Percentiles rank a stretch among this genome's conserved stretches.
phyloP scores from a whole-genome alignment of 2,888 invertebrate species.

The Drosophila fulvimacula region DNA sequence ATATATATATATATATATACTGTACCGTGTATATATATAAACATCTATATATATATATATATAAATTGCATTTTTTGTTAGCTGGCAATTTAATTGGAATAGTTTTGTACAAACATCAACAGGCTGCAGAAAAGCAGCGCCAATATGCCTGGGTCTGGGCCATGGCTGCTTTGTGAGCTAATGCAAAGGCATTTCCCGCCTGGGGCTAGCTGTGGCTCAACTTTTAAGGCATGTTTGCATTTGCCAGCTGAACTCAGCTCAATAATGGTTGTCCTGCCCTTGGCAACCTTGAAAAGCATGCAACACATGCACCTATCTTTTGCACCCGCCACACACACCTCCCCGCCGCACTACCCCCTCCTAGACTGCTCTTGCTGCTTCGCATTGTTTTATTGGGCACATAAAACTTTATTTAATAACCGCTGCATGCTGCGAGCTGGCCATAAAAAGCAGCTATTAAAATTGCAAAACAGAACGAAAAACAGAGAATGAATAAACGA shows the following conservation, averaged over 20 bases:
- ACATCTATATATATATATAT: neutral
- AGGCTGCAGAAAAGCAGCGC: conserved; percentile 29
- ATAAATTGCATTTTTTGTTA: conserved; percentile 26
- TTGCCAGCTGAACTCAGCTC: conserved; percentile 15
- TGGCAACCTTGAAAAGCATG: conserved; percentile 35
- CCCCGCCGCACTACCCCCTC: neutral
- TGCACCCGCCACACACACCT: too few species aligned
- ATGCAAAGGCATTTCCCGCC: conserved; percentile 26
- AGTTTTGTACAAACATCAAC: conserved; percentile 65
- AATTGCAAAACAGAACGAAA: conserved; percentile 36
- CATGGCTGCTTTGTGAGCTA: conserved; percentile 11
- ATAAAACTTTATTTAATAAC: conserved; percentile 77
- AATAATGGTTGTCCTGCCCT: conserved; percentile 27
- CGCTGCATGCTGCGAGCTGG: conserved; percentile 52
- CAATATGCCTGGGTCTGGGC: conserved; percentile 2
- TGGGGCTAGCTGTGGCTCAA: neutral
- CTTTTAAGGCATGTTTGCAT: conserved; percentile 24
- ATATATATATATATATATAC: neutral
- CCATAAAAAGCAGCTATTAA: conserved; percentile 72
- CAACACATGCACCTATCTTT: neutral
- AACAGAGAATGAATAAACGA: conserved; percentile 41
- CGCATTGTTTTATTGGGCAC: conserved; percentile 38
- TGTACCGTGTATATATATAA: neutral
- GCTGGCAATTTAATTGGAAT: conserved; percentile 66
- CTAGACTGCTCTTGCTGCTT: neutral